phyloP scores from a whole-genome alignment of 2,888 invertebrate genomes.

The Acanthococcus lagerstroemiae region DNA sequence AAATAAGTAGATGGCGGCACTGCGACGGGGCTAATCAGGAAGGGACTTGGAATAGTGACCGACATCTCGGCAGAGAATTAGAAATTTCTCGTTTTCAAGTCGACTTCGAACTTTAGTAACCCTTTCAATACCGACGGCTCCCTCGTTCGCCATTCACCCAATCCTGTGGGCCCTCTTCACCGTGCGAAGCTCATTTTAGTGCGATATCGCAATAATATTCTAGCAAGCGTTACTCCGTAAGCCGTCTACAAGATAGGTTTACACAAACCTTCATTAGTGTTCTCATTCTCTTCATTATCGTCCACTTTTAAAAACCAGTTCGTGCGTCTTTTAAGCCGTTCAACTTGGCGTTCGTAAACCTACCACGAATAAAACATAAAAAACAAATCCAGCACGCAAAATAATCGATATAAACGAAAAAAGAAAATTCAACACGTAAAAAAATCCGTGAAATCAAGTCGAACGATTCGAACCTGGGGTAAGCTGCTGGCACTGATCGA shows the following conservation, averaged over 20 bases:
- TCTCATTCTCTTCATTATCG: slow-evolving; percentile 16
- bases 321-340: slow-evolving; percentile 21
- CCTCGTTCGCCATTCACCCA: no score
- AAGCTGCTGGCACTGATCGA: slow-evolving; percentile 18
- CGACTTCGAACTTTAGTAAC: no score
- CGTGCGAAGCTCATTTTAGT: neutral
- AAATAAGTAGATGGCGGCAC: no score
- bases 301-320: slow-evolving; percentile 23
- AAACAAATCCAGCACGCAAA: slow-evolving; percentile 9
- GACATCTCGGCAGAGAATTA: no score
- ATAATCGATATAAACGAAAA: neutral
- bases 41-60: no score
- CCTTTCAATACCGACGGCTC: no score
- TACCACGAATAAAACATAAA: slow-evolving; percentile 7
- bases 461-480: no score
- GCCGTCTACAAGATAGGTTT: no score
- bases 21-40: no score
- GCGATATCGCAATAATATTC: neutral
- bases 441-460: no score
- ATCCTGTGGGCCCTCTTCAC: neutral
- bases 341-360: slow-evolving; percentile 25
- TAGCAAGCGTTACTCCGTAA: no score
- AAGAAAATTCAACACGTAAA: slow-evolving; percentile 2
- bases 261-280: slow-evolving; percentile 16
- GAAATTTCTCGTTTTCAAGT: no score